These are phyloP conservation scores for Parthenolecanium corni DNA, from an alignment of 2,888 invertebrate genomes.

Conservation along the genomic window DNA sequence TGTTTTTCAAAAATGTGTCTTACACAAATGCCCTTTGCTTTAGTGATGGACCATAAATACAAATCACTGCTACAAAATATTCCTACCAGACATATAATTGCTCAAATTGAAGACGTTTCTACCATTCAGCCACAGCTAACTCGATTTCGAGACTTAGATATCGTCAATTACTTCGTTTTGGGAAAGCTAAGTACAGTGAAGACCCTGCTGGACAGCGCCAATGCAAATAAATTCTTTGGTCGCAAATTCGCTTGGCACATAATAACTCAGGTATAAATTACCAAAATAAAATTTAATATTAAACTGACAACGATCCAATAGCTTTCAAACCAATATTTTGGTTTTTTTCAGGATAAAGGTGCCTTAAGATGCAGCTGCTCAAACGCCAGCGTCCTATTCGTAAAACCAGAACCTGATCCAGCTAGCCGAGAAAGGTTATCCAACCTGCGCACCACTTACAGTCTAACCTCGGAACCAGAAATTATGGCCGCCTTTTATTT, in stretches of 20 bases:
- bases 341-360: conserved; percentile 47
- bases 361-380: conserved; percentile 61
- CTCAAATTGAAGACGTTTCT: conserved; percentile 48
- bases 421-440: conserved; percentile 58
- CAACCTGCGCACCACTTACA: conserved; percentile 57
- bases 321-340: not conserved
- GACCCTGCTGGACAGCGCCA: conserved; percentile 49
- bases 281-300: not conserved
- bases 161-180: conserved; percentile 79
- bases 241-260: conserved; percentile 81
- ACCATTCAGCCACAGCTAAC: conserved; percentile 56
- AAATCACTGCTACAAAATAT: conserved; percentile 80
- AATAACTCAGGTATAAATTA: conserved; percentile 48
- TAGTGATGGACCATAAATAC: conserved; percentile 88
- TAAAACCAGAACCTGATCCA: conserved; percentile 58
- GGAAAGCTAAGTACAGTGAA: conserved; percentile 55
- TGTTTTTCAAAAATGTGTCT: no score
- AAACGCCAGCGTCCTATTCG: conserved; percentile 63
- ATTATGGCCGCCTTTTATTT: conserved; percentile 78
- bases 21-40: no score
- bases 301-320: not conserved
- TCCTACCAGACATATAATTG: conserved; percentile 78
- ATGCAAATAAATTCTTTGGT: conserved; percentile 63
- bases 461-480: conserved; percentile 44
- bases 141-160: conserved; percentile 64